Evolutionary conservation across 2,113 vertebrate species (phyloP).

Genomic region (Speoplatyrhinus poulsoni): DNA sequence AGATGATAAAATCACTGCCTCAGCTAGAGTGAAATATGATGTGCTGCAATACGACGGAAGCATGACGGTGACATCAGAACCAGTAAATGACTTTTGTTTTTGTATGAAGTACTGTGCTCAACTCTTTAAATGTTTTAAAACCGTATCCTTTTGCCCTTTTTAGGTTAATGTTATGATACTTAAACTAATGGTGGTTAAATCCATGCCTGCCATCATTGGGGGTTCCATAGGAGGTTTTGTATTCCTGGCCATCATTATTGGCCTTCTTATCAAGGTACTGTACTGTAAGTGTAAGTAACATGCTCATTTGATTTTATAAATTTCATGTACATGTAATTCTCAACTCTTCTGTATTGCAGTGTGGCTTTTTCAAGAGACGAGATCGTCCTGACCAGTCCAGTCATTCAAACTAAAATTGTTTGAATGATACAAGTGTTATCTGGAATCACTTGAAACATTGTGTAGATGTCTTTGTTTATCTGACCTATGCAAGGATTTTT

Average conservation of each 20-base stretch:
- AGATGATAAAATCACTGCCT: constrained; percentile 29
- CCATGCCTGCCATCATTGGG: constrained; percentile 33
- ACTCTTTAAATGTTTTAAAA: too few species aligned
- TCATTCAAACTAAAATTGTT: background rate
- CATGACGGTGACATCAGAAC: background rate
- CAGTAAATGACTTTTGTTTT: too few species aligned
- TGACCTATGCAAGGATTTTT: too few species aligned
- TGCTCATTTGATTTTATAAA: background rate
- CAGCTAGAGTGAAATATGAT: constrained; percentile 36
- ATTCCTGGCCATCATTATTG: constrained; percentile 44
- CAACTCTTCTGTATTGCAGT: constrained; percentile 32
- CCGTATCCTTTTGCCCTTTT: background rate
- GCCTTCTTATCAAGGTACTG: constrained; percentile 53
- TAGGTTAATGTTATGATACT: constrained; percentile 41
- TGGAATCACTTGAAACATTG: too few species aligned
- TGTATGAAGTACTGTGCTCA: too few species aligned
- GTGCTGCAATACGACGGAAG: constrained; percentile 11
- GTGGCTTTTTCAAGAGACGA: constrained; percentile 61
- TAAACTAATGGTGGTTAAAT: constrained; percentile 31
- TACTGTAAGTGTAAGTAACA: background rate
- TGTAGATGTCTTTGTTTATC: too few species aligned
- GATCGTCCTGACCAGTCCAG: background rate
- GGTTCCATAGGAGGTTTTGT: constrained; percentile 50
- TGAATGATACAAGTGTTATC: too few species aligned
- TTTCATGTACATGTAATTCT: background rate